Base-by-base conservation (phyloP, 2,113 vertebrate species). In the Gyps fulvus region DNA sequence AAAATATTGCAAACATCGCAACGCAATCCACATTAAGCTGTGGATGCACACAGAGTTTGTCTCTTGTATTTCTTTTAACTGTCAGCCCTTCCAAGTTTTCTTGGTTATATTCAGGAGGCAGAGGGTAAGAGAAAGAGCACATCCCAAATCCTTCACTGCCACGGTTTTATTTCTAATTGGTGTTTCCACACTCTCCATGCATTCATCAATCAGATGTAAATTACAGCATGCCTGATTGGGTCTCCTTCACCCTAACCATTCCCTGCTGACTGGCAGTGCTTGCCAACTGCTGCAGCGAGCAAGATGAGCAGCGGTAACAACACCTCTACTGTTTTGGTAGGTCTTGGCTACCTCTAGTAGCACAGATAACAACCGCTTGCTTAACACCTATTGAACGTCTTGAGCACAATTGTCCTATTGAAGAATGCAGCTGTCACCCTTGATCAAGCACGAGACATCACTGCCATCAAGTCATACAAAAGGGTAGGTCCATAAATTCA, bases 201-300 rank as follows among this genome's bases (percentile, higher is more conserved):
- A 43, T 92, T 96, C 91, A 93, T 96, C 97, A 97, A 95, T 98
- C 97, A 97, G 90, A 83, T 94, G 90, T 87, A 96, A 98, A 96
- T 94, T 89, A 81, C 61, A 94, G 84, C 40, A 91, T 82, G 92
- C 90, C 91, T 94, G 97, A 93, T 72, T 94, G 89, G 65, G 83
- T 92, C 87, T 93, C 85, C 95, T 95, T 96, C 67, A 96, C 83
- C 94, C 85, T 90, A 85, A 61, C 89, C 71, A 43, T 76, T 97
- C 94, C 96, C 95, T 96, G 93, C 95, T 97, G 96, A 91, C 95
- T 90, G 62, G n/a, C 67, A 91, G 95, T 96, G 95, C 91, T 94
- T 97, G 97, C 96, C 98, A 98, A 97, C 95, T 98, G 95, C 97
- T 96, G 72, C 84, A 96, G 94, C 23, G 87, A 97, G 94, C 79